Conservation (phyloP, 2,113 vertebrate species). For the Alexandromys fortis region DNA sequence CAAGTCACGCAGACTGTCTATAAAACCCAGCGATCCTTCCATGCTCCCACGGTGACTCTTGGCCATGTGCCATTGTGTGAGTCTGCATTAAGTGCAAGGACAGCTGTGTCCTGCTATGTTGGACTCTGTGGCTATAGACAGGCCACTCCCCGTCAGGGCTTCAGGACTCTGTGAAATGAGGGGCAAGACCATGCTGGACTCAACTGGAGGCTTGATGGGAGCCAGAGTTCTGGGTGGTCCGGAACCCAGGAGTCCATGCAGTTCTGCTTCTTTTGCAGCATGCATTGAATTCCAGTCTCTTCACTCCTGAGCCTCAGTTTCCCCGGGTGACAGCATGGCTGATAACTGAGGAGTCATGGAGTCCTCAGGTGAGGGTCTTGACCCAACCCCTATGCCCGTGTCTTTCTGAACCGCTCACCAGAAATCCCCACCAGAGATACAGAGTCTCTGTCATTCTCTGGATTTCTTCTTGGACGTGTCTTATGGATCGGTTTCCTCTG, state of each 20-base stretch:
- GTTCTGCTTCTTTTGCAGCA: not conserved
- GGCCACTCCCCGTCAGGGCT: not conserved
- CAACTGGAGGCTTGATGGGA: not conserved
- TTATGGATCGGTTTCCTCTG: not conserved
- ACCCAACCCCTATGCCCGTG: not conserved
- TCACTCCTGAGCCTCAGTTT: not conserved
- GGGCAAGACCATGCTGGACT: not conserved
- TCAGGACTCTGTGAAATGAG: not conserved
- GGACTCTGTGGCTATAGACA: not conserved
- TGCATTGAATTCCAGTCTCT: not conserved
- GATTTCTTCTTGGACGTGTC: not conserved
- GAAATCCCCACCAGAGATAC: not conserved
- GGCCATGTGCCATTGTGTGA: not conserved
- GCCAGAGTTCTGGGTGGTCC: not conserved
- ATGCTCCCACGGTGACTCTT: not conserved
- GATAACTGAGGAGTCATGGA: not conserved
- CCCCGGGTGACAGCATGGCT: not conserved
- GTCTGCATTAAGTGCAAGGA: not conserved
- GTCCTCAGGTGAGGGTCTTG: not conserved
- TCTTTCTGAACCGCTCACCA: not conserved
- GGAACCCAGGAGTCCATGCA: not conserved
- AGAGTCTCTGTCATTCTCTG: not conserved
- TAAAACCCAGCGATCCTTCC: not conserved
- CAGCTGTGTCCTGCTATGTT: not conserved
- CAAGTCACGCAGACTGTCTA: not conserved